Percentiles rank a stretch among this genome's conserved stretches.
Conservation (phyloP, 2,113 vertebrate genomes). For the Dunckerocampus dactyliophorus region DNA sequence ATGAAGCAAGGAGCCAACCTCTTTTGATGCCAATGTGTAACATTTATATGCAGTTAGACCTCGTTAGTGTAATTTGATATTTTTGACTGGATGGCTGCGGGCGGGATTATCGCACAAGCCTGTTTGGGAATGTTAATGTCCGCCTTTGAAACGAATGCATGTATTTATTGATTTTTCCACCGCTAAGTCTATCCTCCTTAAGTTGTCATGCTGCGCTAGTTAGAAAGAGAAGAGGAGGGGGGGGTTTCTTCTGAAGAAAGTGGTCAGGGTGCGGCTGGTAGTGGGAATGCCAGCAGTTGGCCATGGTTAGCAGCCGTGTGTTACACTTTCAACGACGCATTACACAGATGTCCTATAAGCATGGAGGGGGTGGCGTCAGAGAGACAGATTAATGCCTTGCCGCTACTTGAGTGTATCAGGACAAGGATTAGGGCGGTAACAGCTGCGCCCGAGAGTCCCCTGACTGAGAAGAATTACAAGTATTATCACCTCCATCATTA, state of each 20-base stretch:
- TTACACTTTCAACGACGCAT: conserved; percentile 76
- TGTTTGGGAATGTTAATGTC: conserved; percentile 71
- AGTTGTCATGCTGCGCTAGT: conserved; percentile 51
- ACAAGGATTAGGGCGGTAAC: conserved; percentile 89
- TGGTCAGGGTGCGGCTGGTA: conserved; percentile 36
- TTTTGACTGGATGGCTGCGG: conserved; percentile 73
- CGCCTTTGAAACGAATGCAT: conserved; percentile 69
- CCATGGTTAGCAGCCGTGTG: neutral
- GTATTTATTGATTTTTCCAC: conserved; percentile 71
- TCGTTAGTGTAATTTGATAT: conserved; percentile 81
- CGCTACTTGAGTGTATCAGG: conserved; percentile 86
- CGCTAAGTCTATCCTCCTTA: conserved; percentile 70
- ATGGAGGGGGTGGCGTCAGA: conserved; percentile 67
- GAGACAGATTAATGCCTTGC: conserved; percentile 84
- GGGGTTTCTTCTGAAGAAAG: conserved; percentile 32
- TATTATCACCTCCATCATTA: conserved; percentile 99
- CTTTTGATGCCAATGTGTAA: conserved; percentile 28
- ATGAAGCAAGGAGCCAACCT: conserved; percentile 5
- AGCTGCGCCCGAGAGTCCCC: conserved; percentile 94
- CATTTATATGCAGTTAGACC: conserved; percentile 78
- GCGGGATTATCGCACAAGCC: conserved; percentile 65
- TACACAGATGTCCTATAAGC: conserved; percentile 74
- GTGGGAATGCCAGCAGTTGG: conserved; percentile 20
- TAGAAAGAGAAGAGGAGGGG: neutral
- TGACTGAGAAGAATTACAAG: conserved; percentile 99